These are phyloP conservation scores for Acanthiza pusilla DNA, from an alignment of 2,797 vertebrate species.

Conservation along the genomic window DNA sequence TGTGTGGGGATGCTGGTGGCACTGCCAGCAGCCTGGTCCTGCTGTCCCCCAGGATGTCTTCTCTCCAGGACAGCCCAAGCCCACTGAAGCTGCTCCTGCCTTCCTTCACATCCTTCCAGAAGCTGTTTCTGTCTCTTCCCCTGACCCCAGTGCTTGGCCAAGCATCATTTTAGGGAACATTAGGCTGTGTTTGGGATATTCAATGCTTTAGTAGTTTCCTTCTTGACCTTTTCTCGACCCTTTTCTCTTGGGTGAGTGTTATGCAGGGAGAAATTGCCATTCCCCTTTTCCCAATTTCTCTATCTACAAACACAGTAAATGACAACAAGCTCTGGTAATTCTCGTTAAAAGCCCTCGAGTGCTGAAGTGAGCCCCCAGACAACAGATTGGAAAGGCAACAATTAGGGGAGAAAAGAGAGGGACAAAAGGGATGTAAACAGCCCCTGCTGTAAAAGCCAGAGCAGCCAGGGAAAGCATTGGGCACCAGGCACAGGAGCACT, in stretches of 20 bases:
- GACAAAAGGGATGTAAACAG: background rate
- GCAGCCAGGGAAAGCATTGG: background rate
- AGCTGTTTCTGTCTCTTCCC: no score
- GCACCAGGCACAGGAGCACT: no score
- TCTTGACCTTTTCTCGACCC: background rate
- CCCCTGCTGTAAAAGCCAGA: background rate
- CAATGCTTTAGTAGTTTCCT: background rate
- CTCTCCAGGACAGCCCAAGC: background rate
- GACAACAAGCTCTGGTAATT: background rate
- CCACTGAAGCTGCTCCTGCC: background rate
- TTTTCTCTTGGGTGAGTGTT: background rate
- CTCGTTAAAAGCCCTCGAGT: background rate
- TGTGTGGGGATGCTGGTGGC: background rate
- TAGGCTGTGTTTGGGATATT: background rate
- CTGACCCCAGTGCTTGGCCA: no score
- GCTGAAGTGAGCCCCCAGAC: background rate
- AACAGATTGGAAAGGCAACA: background rate
- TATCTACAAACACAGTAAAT: background rate
- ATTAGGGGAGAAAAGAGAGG: background rate
- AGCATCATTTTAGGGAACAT: background rate
- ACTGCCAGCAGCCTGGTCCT: background rate
- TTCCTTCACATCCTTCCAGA: no score
- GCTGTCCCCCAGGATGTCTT: background rate
- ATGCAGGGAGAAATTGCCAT: background rate
- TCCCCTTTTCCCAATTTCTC: background rate